A percentile compares a stretch with the other conserved stretches of the same genome.
Evolutionary conservation across 2,797 vertebrate species (phyloP).

Genomic region (Phylloscopus collybita): DNA sequence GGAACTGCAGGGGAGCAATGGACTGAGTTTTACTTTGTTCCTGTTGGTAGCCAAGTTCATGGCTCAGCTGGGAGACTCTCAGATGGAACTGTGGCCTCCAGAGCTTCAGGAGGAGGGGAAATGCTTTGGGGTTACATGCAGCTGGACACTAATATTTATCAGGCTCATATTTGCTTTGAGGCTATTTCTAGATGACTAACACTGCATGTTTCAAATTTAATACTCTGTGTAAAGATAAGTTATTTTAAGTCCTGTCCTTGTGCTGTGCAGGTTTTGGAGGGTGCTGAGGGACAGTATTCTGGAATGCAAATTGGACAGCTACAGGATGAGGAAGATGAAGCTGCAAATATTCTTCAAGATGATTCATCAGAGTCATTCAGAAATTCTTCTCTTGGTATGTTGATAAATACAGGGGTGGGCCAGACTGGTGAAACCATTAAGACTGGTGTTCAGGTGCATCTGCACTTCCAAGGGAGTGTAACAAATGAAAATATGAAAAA

Average conservation of each 20-base stretch:
- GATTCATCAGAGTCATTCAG: conserved; percentile 81
- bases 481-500: background rate
- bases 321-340: conserved; percentile 92
- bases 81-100: background rate
- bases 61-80: background rate
- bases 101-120: background rate
- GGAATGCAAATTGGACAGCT: conserved; percentile 91
- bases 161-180: background rate
- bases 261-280: conserved; percentile 86
- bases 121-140: background rate
- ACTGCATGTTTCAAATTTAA: background rate
- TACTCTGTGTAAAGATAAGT: background rate
- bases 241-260: background rate
- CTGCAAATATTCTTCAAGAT: conserved; percentile 74
- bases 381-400: conserved; percentile 86
- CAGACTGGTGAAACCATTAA: background rate
- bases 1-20: background rate
- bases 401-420: background rate
- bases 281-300: conserved; percentile 90
- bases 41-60: background rate
- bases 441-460: background rate
- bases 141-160: background rate
- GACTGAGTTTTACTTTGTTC: background rate
- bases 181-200: conserved; percentile 4
- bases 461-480: background rate